Evolutionary conservation across 2,797 vertebrate genomes (phyloP).

Genomic region (Muscicapa comitata): DNA sequence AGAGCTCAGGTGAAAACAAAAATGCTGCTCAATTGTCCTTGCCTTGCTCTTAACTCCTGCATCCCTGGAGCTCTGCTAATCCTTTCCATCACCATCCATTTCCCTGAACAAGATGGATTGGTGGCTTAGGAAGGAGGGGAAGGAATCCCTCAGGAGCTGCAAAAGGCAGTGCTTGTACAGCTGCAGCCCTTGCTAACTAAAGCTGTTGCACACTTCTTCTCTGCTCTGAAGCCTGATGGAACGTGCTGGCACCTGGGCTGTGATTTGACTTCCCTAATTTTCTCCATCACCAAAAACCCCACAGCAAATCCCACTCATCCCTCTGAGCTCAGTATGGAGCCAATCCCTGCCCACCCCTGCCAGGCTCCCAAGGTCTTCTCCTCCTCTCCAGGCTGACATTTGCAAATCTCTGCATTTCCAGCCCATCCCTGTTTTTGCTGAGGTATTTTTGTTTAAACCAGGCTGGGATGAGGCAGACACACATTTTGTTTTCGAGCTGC

Average conservation of each 20-base stretch:
- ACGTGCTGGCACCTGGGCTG: neutral
- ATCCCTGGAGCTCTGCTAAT: neutral
- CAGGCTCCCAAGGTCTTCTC: neutral
- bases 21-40: neutral
- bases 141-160: neutral
- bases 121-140: neutral
- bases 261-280: neutral
- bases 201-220: neutral
- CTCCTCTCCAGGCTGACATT: neutral
- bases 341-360: neutral
- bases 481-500: neutral
- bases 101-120: neutral
- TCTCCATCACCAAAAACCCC: neutral
- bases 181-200: neutral
- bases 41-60: neutral
- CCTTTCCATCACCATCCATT: neutral
- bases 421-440: neutral
- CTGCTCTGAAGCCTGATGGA: neutral
- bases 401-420: neutral
- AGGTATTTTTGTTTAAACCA: neutral
- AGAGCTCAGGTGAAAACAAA: neutral
- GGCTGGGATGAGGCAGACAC: neutral
- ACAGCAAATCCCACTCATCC: neutral
- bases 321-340: neutral
- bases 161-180: neutral